Conservation (phyloP, 2,113 vertebrate species). For the Pseudonaja textilis region DNA sequence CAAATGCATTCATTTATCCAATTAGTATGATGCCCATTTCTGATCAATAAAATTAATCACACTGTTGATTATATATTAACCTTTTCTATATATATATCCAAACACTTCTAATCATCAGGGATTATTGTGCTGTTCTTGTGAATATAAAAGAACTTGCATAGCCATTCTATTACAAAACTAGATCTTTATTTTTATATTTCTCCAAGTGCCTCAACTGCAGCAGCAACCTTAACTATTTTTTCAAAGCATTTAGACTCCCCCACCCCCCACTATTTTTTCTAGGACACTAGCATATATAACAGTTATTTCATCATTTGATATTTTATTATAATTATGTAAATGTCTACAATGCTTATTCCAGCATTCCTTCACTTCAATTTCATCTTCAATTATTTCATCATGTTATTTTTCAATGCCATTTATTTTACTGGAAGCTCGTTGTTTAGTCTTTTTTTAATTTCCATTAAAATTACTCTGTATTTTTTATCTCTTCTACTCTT, state of each 20-base stretch:
- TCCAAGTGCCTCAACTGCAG: not conserved
- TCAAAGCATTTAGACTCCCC: not conserved
- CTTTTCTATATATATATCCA: not conserved
- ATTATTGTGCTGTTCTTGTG: not conserved
- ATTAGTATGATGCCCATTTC: not conserved
- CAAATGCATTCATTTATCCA: not conserved
- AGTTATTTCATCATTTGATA: not conserved
- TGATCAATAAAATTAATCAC: not conserved
- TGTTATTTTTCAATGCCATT: not conserved
- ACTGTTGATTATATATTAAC: not conserved
- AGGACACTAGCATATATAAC: not conserved
- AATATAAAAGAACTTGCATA: not conserved
- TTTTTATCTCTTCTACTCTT: not conserved
- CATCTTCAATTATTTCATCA: not conserved
- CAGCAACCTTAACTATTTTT: not conserved
- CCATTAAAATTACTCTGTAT: not conserved
- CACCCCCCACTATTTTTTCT: not conserved
- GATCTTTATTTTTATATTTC: not conserved
- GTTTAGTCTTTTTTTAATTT: not conserved
- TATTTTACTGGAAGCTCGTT: not conserved
- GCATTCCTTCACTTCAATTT: not conserved
- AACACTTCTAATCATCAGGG: not conserved
- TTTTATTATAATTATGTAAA: not conserved
- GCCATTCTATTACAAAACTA: not conserved
- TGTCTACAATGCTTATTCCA: not conserved